phyloP scores from a whole-genome alignment of 2,888 invertebrate species.

The Gnatocerus cornutus region DNA sequence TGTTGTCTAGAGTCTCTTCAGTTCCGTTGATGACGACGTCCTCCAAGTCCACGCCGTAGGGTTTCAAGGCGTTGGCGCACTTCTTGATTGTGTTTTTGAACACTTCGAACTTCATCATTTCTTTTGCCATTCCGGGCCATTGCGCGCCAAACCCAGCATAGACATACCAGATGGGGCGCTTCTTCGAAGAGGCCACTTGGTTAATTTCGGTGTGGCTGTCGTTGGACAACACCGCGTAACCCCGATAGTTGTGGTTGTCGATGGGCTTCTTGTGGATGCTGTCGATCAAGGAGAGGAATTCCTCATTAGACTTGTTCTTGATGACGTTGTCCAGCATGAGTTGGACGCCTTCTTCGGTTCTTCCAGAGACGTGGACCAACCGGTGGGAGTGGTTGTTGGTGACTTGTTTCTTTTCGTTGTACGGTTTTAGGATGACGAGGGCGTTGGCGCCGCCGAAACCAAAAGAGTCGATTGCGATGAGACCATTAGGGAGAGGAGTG shows the following conservation, averaged over 20 bases:
- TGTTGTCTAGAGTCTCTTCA: constrained; percentile 71
- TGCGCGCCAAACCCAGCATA: constrained; percentile 82
- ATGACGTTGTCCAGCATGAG: constrained; percentile 76
- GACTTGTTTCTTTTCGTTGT: constrained; percentile 65
- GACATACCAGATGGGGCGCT: constrained; percentile 76
- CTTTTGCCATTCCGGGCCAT: constrained; percentile 78
- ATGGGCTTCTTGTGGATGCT: constrained; percentile 80
- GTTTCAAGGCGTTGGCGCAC: constrained; percentile 72
- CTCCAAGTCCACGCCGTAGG: constrained; percentile 73
- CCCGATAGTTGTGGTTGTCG: constrained; percentile 84
- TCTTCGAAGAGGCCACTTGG: constrained; percentile 19
- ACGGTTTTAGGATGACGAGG: constrained; percentile 71
- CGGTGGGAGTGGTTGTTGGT: constrained; percentile 65
- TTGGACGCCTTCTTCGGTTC: constrained; percentile 85
- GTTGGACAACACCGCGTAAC: constrained; percentile 79
- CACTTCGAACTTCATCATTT: constrained; percentile 74
- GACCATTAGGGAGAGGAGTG: constrained; percentile 72
- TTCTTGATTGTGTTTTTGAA: constrained; percentile 75
- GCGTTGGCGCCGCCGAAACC: constrained; percentile 79
- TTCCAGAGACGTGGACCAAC: constrained; percentile 73
- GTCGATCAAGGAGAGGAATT: constrained; percentile 82
- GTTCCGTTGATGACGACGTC: constrained; percentile 72
- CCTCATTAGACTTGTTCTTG: constrained; percentile 76
- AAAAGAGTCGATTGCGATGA: constrained; percentile 77
- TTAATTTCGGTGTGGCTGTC: constrained; percentile 11